These are phyloP conservation scores for Phataginus tricuspis DNA, from an alignment of 2,797 vertebrate species.

Conservation along the genomic window DNA sequence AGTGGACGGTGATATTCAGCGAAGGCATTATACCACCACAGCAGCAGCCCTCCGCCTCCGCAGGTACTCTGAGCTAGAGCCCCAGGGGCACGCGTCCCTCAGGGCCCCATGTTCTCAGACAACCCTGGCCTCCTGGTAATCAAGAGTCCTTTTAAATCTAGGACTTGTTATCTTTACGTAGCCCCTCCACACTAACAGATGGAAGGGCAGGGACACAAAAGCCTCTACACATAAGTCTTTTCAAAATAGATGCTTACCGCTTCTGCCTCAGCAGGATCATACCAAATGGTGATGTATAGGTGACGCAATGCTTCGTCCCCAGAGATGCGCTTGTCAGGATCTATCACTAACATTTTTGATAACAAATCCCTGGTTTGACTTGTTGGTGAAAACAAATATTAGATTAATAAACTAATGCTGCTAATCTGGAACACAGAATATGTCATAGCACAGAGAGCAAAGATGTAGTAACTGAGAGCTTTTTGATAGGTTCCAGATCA, in stretches of 20 bases:
- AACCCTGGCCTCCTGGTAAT: neutral
- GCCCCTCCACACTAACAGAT: neutral
- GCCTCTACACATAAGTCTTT: neutral
- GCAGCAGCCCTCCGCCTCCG: neutral
- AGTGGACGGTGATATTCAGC: neutral
- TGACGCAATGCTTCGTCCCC: constrained; percentile 97
- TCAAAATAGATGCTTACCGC: constrained; percentile 90
- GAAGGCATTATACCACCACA: neutral
- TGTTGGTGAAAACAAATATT: constrained; percentile 86
- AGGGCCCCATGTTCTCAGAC: neutral
- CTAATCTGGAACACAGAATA: neutral
- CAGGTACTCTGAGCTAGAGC: neutral
- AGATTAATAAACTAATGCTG: neutral
- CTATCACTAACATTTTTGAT: constrained; percentile 98
- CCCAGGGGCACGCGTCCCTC: neutral
- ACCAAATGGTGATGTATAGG: constrained; percentile 98
- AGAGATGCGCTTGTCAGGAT: constrained; percentile 96
- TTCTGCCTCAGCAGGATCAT: constrained; percentile 95
- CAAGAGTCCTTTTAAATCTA: neutral
- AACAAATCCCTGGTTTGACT: constrained; percentile 97
- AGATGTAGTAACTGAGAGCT: neutral
- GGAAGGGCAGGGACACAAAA: neutral
- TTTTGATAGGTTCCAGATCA: neutral
- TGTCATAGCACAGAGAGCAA: neutral
- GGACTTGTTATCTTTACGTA: neutral